Conservation (phyloP, 2,888 invertebrate genomes). For the Alviniconcha strummeri region DNA sequence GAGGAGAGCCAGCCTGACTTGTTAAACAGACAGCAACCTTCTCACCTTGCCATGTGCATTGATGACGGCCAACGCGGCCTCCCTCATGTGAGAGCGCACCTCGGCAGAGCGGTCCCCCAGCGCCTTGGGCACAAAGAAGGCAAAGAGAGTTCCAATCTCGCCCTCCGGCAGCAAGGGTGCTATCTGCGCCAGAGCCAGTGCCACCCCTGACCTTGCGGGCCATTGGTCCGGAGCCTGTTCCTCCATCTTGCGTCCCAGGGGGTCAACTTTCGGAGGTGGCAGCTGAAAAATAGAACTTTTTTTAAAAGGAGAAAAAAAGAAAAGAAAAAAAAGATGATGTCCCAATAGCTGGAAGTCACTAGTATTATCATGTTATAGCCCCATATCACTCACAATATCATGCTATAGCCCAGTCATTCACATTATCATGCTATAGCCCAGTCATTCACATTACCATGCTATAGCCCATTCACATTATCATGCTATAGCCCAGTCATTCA, state of each 20-base stretch:
- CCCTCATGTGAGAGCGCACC: constrained; percentile 92
- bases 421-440: no score
- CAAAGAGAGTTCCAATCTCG: constrained; percentile 78
- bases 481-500: no score
- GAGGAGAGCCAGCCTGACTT: not conserved
- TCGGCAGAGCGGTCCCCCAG: constrained; percentile 88
- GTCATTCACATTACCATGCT: no score
- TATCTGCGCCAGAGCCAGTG: constrained; percentile 86
- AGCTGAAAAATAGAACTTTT: constrained; percentile 53
- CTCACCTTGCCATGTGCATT: constrained; percentile 91
- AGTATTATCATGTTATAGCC: no score
- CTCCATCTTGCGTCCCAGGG: constrained; percentile 89
- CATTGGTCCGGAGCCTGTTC: constrained; percentile 91
- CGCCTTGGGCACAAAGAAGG: constrained; percentile 83
- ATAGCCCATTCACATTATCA: no score
- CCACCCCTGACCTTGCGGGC: constrained; percentile 92
- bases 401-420: no score
- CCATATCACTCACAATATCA: no score
- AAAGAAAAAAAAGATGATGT: not conserved
- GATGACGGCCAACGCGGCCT: constrained; percentile 93
- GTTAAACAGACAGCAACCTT: not conserved
- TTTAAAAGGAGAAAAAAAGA: not conserved
- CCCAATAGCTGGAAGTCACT: not conserved
- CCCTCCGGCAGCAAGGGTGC: constrained; percentile 83
- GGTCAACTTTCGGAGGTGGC: constrained; percentile 80